Percentiles rank a stretch among this genome's conserved stretches.
Evolutionary conservation across 2,888 invertebrate genomes (phyloP).

Genomic region (Sarcophaga variegata): DNA sequence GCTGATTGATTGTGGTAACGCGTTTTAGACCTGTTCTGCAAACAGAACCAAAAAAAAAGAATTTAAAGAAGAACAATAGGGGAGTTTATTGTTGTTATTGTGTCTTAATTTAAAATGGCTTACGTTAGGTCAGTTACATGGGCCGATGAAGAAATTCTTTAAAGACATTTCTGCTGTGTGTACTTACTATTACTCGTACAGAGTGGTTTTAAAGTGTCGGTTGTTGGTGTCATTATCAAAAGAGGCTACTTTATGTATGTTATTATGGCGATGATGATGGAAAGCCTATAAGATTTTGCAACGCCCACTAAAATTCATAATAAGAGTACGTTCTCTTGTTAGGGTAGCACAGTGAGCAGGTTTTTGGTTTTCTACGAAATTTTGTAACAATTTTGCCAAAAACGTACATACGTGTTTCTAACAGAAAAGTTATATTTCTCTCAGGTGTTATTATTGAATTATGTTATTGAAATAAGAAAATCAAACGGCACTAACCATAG

Average conservation of each 20-base stretch:
- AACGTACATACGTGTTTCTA: too few species aligned
- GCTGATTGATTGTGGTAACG: slow-evolving; percentile 63
- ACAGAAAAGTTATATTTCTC: too few species aligned
- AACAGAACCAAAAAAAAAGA: neutral
- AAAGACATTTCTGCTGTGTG: neutral
- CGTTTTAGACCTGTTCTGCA: slow-evolving; percentile 28
- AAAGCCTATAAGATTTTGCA: neutral
- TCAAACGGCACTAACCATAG: too few species aligned
- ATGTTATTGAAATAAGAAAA: too few species aligned
- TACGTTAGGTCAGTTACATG: slow-evolving; percentile 66
- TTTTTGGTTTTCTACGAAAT: too few species aligned
- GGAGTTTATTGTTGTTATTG: slow-evolving; percentile 1
- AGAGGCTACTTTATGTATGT: neutral
- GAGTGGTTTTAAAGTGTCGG: too few species aligned
- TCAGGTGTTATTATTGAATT: too few species aligned
- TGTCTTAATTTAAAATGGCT: slow-evolving; percentile 65
- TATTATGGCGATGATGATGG: neutral
- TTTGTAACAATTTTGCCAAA: too few species aligned
- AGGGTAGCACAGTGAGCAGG: too few species aligned
- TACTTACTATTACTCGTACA: too few species aligned
- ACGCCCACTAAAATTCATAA: neutral
- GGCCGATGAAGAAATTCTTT: slow-evolving; percentile 12
- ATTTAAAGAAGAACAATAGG: too few species aligned
- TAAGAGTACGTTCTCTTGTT: neutral
- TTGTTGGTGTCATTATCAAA: neutral